Base-by-base conservation (phyloP, 2,113 vertebrate genomes). In the human (Homo sapiens) region DNA sequence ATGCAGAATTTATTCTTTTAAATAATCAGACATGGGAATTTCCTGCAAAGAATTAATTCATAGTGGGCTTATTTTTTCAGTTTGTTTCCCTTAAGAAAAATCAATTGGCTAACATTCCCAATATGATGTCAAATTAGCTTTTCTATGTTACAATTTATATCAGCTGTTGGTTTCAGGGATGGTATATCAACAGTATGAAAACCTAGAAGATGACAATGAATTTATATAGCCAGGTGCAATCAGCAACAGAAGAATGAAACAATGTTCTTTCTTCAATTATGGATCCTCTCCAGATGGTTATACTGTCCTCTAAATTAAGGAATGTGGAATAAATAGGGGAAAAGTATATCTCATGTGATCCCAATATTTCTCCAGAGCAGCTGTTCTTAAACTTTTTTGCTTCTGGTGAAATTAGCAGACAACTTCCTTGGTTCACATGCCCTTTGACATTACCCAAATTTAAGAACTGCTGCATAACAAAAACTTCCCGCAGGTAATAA, bases 21-120 rank as follows among this genome's bases (percentile, higher is more conserved):
- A 90, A 18, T 93, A 95, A 96, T 88, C 95, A 98, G 98, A 95
- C 78, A 95, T 0, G 81, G 98, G 98, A 97, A 99, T 98, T 97
- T 97, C 97, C 97, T 98, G 84, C 81, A 94, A 98, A 98, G 96
- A 97, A 97, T 95, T 16, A 96, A 98, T 94, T 97, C 8, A 89
- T 57, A 93, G 8, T 50, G 3, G 1, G 97, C 52, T 86, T 93
- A 82, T 22, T 86, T 98, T 96, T 89, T 90, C 13, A 43, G 96
- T 97, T 96, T 93, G 64, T 93, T 96, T 98, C 88, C 90, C 93
- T 96, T 61, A 82, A 96, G 87, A 97, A 93, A 97, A 83, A 95
- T 90, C 32, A 48, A 57, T 35, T 93, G 93, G 91, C 48, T 96
- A 61, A 91, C 55, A 91, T 89, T 87, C 89, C 76, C 79, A 97